phyloP scores from a whole-genome alignment of 1,140 invertebrate species.

The Littorina saxatilis region DNA sequence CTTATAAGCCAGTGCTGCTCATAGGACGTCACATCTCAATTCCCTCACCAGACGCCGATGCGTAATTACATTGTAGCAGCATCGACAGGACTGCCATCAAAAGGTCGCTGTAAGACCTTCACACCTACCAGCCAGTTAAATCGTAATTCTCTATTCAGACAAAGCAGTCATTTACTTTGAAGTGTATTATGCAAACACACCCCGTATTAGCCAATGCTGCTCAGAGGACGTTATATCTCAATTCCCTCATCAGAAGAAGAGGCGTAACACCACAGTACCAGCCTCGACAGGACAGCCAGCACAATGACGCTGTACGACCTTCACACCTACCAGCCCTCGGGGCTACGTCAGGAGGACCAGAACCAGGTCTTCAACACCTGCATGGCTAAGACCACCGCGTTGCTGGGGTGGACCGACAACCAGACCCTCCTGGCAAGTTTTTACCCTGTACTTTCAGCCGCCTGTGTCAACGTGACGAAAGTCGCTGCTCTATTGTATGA shows the following conservation, averaged over 20 bases:
- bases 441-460: no score
- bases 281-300: background rate
- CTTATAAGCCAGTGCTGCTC: no score
- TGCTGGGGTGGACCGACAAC: background rate
- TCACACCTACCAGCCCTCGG: background rate
- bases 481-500: background rate
- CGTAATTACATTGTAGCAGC: no score
- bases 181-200: no score
- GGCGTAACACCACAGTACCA: background rate
- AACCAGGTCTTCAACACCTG: conserved; percentile 4
- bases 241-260: background rate
- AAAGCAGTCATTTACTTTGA: no score
- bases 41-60: no score
- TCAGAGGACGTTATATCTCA: background rate
- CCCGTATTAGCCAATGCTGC: background rate
- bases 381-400: background rate
- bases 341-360: background rate
- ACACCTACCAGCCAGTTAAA: no score
- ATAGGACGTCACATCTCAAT: no score
- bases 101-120: no score
- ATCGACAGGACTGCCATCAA: no score
- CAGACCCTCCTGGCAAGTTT: background rate
- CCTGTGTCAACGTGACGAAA: background rate
- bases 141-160: no score
- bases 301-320: background rate